phyloP scores from a whole-genome alignment of 2,888 invertebrate species.

The Drosophila gaucha region DNA sequence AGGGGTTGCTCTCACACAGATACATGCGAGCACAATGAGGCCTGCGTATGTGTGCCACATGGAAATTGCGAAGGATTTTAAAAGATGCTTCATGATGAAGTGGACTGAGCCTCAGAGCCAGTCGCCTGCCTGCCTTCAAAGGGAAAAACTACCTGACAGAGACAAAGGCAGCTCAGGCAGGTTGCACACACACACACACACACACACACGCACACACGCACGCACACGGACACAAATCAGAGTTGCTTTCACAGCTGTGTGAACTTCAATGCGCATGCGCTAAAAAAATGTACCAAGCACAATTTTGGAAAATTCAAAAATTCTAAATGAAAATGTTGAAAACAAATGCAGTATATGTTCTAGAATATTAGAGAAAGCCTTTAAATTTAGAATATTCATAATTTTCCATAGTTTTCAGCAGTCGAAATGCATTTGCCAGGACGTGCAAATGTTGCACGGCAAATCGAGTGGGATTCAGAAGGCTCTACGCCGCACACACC shows the following conservation, averaged over 20 bases:
- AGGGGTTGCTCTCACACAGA: constrained; percentile 62
- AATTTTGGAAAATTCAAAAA: constrained; percentile 35
- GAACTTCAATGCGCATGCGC: constrained; percentile 66
- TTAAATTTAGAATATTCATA: not conserved
- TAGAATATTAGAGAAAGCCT: not conserved
- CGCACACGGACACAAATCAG: constrained; percentile 43
- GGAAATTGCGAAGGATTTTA: constrained; percentile 65
- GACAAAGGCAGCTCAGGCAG: constrained; percentile 59
- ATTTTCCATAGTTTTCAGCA: not conserved
- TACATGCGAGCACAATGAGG: constrained; percentile 33
- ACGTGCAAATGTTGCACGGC: constrained; percentile 14
- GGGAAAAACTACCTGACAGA: constrained; percentile 72
- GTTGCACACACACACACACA: constrained; percentile 50
- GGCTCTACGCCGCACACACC: constrained; percentile 46
- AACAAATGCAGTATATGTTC: not conserved
- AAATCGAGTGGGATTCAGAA: not conserved
- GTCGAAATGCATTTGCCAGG: not conserved
- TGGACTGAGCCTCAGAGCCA: constrained; percentile 12
- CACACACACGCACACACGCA: constrained; percentile 20
- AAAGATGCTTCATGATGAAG: constrained; percentile 64
- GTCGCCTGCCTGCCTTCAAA: constrained; percentile 25
- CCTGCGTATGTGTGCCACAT: constrained; percentile 68
- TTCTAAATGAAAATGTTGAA: constrained; percentile 60
- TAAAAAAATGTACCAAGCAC: constrained; percentile 61
- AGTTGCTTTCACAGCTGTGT: constrained; percentile 65